Percentiles rank a stretch among this genome's conserved stretches.
These are phyloP conservation scores for Hydrozoanthus tunicans DNA, from an alignment of 64 coral and sea anemone genomes.

Conservation along the genomic window DNA sequence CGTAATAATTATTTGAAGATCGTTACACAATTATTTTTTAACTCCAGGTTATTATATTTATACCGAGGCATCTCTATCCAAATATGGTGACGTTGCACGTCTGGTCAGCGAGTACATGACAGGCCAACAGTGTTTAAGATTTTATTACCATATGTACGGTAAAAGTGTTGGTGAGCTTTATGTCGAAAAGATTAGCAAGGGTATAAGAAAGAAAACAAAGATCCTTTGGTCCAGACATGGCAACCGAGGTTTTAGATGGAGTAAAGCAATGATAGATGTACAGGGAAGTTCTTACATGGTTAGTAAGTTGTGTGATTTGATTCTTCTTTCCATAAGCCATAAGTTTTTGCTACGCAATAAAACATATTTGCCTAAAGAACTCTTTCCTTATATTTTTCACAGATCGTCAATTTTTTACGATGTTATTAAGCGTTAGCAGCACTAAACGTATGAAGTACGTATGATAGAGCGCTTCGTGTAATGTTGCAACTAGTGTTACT, in stretches of 20 bases:
- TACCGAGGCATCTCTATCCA: constrained; percentile 44
- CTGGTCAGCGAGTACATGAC: constrained; percentile 13
- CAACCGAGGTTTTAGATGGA: background rate
- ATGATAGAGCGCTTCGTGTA: too few species aligned
- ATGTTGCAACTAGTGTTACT: too few species aligned
- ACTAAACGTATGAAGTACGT: too few species aligned
- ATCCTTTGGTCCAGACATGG: constrained; percentile 49
- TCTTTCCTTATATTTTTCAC: too few species aligned
- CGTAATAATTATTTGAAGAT: background rate
- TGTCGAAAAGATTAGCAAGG: constrained; percentile 18
- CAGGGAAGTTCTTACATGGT: constrained; percentile 32
- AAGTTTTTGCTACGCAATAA: too few species aligned
- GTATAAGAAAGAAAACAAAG: background rate
- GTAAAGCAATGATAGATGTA: constrained; percentile 13
- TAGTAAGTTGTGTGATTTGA: background rate
- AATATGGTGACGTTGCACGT: constrained; percentile 15
- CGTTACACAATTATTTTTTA: background rate
- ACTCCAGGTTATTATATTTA: constrained; percentile 46
- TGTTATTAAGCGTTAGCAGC: too few species aligned
- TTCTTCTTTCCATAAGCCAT: too few species aligned
- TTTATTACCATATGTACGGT: constrained; percentile 35
- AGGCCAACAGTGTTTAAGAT: constrained; percentile 25
- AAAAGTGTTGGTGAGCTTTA: constrained; percentile 9
- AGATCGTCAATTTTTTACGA: too few species aligned
- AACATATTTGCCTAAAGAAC: too few species aligned